Percentiles rank a stretch among this genome's conserved stretches.
These are phyloP conservation scores for Patella caerulea DNA, from an alignment of 2,888 invertebrate species.

Conservation along the genomic window DNA sequence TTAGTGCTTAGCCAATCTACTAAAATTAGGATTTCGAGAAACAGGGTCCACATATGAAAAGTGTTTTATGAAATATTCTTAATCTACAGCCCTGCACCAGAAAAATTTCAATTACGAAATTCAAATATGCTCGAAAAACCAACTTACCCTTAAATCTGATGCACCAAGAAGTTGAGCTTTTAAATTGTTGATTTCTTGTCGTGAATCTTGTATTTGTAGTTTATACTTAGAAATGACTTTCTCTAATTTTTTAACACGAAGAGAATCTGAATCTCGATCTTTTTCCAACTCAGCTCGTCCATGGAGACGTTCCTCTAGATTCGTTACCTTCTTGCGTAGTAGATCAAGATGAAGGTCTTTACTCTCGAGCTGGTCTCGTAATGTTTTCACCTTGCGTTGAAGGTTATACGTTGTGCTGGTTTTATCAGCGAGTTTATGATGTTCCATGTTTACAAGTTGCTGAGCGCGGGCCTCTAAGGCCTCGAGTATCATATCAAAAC, in stretches of 20 bases:
- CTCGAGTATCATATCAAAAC: conserved; percentile 86
- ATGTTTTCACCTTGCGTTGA: conserved; percentile 84
- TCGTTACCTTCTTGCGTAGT: conserved; percentile 84
- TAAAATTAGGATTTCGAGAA: too few species aligned
- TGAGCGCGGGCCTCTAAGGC: conserved; percentile 88
- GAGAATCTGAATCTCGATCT: conserved; percentile 62
- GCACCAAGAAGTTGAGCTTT: conserved; percentile 76
- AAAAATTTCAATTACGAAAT: background rate
- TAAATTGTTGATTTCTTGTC: conserved; percentile 85
- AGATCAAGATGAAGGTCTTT: conserved; percentile 93
- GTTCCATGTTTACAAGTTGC: conserved; percentile 85
- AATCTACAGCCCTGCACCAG: too few species aligned
- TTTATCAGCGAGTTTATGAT: conserved; percentile 87
- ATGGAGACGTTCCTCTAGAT: conserved; percentile 62
- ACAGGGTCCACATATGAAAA: too few species aligned
- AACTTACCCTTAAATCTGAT: conserved; percentile 63
- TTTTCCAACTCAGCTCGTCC: conserved; percentile 64
- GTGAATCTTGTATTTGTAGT: conserved; percentile 85
- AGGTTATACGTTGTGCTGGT: conserved; percentile 86
- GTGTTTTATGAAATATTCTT: too few species aligned
- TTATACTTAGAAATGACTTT: conserved; percentile 88
- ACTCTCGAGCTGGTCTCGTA: conserved; percentile 91
- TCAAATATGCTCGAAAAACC: background rate
- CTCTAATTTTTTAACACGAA: conserved; percentile 77
- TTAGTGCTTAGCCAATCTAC: too few species aligned